Conservation (phyloP, 1,140 invertebrate genomes). For the Zaprionus taronus region DNA sequence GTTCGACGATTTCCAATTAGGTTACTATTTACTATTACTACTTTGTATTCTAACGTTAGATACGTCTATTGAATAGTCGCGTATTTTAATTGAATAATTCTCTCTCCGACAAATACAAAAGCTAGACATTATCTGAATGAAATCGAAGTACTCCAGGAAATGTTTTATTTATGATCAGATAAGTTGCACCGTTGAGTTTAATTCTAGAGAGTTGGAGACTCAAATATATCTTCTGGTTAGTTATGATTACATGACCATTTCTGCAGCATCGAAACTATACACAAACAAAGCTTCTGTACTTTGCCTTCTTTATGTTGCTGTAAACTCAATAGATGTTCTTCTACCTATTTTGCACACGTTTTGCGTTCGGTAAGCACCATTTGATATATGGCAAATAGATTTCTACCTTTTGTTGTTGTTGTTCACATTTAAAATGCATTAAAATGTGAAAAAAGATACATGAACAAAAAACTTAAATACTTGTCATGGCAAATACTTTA, state of each 20-base stretch:
- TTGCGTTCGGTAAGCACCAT: background rate
- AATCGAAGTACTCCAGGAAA: no score
- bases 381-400: constrained; percentile 29
- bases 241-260: background rate
- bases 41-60: no score
- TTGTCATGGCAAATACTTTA: constrained; percentile 67
- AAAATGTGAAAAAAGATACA: constrained; percentile 2
- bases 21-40: no score
- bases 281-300: background rate
- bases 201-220: no score
- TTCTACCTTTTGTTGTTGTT: constrained; percentile 6
- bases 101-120: no score
- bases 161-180: no score
- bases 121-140: no score
- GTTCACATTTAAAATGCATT: constrained; percentile 31
- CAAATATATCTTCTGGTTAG: no score
- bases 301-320: background rate
- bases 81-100: no score
- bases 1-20: no score
- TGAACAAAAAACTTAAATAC: constrained; percentile 68
- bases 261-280: background rate
- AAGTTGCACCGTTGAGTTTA: no score
- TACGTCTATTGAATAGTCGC: no score
- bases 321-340: background rate
- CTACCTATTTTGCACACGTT: background rate